Evolutionary conservation across 2,888 invertebrate genomes (phyloP).

Genomic region (Phrixothrix hirtus): DNA sequence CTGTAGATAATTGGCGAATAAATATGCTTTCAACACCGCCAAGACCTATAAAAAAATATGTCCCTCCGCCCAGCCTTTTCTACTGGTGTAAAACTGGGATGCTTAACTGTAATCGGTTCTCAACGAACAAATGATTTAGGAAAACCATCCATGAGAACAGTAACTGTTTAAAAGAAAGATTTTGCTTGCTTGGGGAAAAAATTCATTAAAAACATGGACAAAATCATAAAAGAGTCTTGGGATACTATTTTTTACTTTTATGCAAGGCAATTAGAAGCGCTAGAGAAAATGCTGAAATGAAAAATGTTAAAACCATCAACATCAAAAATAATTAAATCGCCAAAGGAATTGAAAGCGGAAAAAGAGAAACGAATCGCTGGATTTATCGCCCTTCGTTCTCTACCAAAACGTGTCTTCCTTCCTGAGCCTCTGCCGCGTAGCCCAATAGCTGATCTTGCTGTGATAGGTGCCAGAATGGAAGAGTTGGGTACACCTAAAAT

Average conservation of each 20-base stretch:
- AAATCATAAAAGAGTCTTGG: constrained; percentile 30
- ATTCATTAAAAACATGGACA: constrained; percentile 28
- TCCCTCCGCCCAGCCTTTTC: constrained; percentile 4
- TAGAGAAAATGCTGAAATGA: constrained; percentile 6
- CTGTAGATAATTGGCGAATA: constrained; percentile 36
- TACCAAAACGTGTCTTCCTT: constrained; percentile 41
- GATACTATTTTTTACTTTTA: constrained; percentile 34
- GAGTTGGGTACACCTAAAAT: constrained; percentile 23
- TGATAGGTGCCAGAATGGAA: constrained; percentile 16
- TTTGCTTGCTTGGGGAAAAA: constrained; percentile 12
- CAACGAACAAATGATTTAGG: constrained; percentile 27
- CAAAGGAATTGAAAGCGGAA: constrained; percentile 14
- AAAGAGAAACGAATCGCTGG: constrained; percentile 38
- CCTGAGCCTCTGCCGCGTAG: constrained; percentile 31
- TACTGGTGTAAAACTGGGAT: constrained; percentile 19
- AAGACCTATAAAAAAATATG: constrained; percentile 14
- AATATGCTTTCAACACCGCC: constrained; percentile 31
- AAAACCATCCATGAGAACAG: constrained; percentile 19
- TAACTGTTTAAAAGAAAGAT: too few species aligned
- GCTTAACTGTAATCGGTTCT: constrained; percentile 15
- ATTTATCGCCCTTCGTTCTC: constrained; percentile 42
- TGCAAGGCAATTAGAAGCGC: constrained; percentile 14
- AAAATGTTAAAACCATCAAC: constrained; percentile 3
- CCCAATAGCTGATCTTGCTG: constrained; percentile 26
- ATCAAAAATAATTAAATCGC: constrained; percentile 3